Percentiles rank a stretch among this genome's conserved stretches.
These are phyloP conservation scores for Vollenhovia emeryi DNA, from an alignment of 1,140 invertebrate genomes.

Conservation along the genomic window DNA sequence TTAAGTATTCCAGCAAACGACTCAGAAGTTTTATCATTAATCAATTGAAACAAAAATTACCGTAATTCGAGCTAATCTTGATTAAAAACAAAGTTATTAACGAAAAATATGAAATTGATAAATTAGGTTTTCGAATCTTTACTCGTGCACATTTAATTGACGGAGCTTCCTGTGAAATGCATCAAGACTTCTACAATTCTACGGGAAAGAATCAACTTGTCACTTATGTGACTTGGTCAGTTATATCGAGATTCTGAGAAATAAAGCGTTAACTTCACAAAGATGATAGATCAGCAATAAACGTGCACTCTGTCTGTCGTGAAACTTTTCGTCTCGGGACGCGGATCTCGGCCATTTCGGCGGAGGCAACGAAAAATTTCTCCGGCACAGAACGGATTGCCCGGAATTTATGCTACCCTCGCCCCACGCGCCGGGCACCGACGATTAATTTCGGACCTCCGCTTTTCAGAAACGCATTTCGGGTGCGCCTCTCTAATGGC, in stretches of 20 bases:
- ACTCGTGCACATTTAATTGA: background rate
- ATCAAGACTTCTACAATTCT: background rate
- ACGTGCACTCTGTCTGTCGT: slow-evolving; percentile 7
- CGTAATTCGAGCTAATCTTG: too few relatives aligned
- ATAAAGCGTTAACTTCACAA: background rate
- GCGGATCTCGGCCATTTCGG: slow-evolving; percentile 22
- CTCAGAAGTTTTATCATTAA: too few relatives aligned
- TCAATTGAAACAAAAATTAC: too few relatives aligned
- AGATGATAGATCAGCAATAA: slow-evolving; percentile 11
- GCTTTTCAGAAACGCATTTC: slow-evolving; percentile 57
- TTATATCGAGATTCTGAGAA: background rate
- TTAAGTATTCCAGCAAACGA: too few relatives aligned
- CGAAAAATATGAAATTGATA: background rate
- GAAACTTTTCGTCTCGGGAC: slow-evolving; percentile 26
- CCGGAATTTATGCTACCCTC: slow-evolving; percentile 35
- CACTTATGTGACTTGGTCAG: too few relatives aligned
- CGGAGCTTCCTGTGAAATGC: too few relatives aligned
- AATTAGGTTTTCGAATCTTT: background rate
- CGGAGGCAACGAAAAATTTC: slow-evolving; percentile 36
- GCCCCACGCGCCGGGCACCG: background rate
- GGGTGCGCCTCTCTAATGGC: slow-evolving; percentile 47
- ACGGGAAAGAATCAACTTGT: background rate
- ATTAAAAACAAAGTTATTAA: background rate
- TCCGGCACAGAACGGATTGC: background rate
- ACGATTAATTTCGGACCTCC: slow-evolving; percentile 35